Conservation (phyloP, 1,140 invertebrate genomes). For the Brachionus plicatilis region DNA sequence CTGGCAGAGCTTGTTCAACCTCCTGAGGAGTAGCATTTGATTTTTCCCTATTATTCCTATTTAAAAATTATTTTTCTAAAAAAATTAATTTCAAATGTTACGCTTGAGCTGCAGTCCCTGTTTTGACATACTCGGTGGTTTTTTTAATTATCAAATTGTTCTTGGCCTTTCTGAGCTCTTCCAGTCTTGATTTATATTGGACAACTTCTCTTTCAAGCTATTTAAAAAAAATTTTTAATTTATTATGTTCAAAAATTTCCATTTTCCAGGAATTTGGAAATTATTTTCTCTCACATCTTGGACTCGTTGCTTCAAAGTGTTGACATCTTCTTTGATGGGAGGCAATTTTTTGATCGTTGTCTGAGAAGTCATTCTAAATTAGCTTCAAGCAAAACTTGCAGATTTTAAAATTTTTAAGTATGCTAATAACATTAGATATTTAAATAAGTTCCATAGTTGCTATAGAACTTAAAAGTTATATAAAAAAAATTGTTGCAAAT, state of each 20-base stretch:
- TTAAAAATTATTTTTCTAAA: background rate
- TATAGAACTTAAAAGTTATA: background rate
- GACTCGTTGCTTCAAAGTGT: slow-evolving; percentile 6
- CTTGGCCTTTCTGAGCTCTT: slow-evolving; percentile 30
- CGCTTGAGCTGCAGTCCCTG: background rate
- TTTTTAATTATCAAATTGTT: slow-evolving; percentile 36
- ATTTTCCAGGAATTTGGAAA: background rate
- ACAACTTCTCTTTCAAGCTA: slow-evolving; percentile 27
- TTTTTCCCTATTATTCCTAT: background rate
- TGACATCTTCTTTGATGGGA: slow-evolving; percentile 24
- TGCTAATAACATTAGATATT: background rate
- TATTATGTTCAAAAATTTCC: background rate
- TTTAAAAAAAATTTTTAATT: background rate
- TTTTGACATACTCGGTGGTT: slow-evolving; percentile 37
- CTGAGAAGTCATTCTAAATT: background rate
- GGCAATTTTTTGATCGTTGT: slow-evolving; percentile 16
- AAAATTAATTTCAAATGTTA: background rate
- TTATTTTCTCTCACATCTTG: slow-evolving; percentile 1
- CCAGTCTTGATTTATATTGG: slow-evolving; percentile 23
- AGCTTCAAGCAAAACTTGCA: background rate
- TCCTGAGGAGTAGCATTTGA: background rate
- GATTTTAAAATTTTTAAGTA: background rate
- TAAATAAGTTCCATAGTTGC: background rate
- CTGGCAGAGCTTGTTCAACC: background rate
- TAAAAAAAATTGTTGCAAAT: background rate